Evolutionary conservation across 1,140 invertebrate species (phyloP), one percentile per base, ranked within the genome.

Genomic region (Monomorium pharaonis): DNA sequence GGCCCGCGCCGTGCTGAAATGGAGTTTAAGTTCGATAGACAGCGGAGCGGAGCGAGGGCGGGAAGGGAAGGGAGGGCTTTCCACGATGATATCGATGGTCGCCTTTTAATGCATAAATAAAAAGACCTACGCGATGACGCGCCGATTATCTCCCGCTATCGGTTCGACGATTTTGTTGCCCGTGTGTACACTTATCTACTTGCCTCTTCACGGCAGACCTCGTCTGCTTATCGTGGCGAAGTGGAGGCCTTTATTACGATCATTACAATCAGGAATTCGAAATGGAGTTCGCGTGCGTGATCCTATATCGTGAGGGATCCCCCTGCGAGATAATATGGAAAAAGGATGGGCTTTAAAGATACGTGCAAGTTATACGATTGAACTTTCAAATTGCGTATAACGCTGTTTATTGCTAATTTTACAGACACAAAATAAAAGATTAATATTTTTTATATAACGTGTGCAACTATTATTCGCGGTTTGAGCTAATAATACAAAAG

Each of bases 51-150:
- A 56, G 10, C 1, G 37, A 7, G 37, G 37, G 37, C 7, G 37
- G 37, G 37, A 7, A 3, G 37, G 37, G 7, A 7, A 3, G 37
- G 37, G 7, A 7, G 44, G 75, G 58, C 62, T 56, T 80, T 42
- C 7, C 60, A 62, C 77, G 67, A 72, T 83, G 89, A 91, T 91
- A 91, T 91, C 91, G 88, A 84, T 86, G 63, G 51, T 87, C 84
- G 85, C 56, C 77, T 75, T 87, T 89, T 88, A 76, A 86, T 90
- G 90, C 88, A 91, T 91, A 91, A 91, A 91, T 91, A 91, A 90
- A 87, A 69, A 24, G 33, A 62, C 9, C 18, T 21, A 21, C 51
- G 54, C 21, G 72, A 70, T 37, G 18, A 49, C 24, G 51, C 37
- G 42, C n/a, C 37, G 24, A 83, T 62, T 74, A 65, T n/a, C 37